Evolutionary conservation across 2,888 invertebrate genomes (phyloP), one percentile per base, ranked within the genome.

Genomic region (Carterocephalus palaemon): DNA sequence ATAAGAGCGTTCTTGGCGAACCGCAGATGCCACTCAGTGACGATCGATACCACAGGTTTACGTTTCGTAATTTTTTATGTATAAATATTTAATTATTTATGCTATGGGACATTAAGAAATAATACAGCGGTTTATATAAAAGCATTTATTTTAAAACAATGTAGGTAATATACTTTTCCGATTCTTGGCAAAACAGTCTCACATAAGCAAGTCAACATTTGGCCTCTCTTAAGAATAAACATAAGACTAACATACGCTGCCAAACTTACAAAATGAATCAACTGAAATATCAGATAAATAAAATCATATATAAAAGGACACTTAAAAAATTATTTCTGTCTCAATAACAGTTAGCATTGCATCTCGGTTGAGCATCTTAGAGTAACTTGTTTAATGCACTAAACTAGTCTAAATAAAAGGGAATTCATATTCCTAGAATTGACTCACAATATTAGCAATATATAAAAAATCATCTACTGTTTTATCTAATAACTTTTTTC

Each of bases 181-280:
- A 86, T 85, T 86, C 85, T 86, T 86, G 86, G 86, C 86, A 86
- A 86, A 86, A 86, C 86, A 86, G 86, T 86, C 86, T 86, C 85
- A 86, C 85, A 78, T 84, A 84, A 86, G 86, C 86, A 86, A 86
- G 85, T 86, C 85, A 84, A 86, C 85, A 86, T 86, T 86, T 86
- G 86, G 86, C 86, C 85, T 85, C 81, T 84, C 82, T 81, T 85
- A 83, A 76, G 71, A 82, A 80, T 83, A 73, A 84, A 83, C 77
- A 75, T 80, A 85, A 75, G 76, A 76, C 76, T 83, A 85, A 82
- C 82, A 85, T 86, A 82, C 82, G 83, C 84, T 85, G 86, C 85
- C 86, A 74, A 72, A 81, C 81, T 85, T 82, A 81, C 81, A 84
- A 83, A 79, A 67, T 65, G 77, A 80, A 71, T 71, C 60, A 79